Evolutionary conservation across 2,888 invertebrate genomes (phyloP).

Genomic region (Sinohyriopsis cumingii): DNA sequence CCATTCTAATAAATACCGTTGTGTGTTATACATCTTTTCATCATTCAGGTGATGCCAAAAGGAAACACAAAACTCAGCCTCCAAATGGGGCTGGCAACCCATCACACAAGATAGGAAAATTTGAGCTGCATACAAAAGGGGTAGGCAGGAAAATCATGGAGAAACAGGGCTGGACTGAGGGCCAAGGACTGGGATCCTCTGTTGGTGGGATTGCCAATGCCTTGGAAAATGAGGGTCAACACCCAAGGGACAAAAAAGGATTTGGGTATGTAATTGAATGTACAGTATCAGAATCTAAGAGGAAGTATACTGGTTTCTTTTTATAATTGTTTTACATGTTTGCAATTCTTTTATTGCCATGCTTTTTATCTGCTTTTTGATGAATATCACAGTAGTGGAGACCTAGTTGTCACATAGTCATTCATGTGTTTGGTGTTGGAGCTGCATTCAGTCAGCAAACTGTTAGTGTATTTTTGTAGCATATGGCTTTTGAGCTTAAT

Average conservation of each 20-base stretch:
- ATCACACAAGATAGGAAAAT: conserved; percentile 66
- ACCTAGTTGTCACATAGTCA: background rate
- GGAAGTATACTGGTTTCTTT: background rate
- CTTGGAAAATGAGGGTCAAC: conserved; percentile 67
- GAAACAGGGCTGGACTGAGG: conserved; percentile 75
- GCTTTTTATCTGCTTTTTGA: background rate
- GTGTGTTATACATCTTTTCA: background rate
- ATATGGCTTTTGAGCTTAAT: too few relatives aligned
- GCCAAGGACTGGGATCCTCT: conserved; percentile 73
- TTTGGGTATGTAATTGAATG: conserved; percentile 54
- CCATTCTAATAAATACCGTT: too few relatives aligned
- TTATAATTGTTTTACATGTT: background rate
- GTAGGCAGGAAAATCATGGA: conserved; percentile 73
- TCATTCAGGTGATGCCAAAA: conserved; percentile 34
- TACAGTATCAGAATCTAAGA: background rate
- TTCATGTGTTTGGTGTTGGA: background rate
- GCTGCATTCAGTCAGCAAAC: background rate
- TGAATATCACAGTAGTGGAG: too few relatives aligned
- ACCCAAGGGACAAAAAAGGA: conserved; percentile 59
- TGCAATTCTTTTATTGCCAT: too few relatives aligned
- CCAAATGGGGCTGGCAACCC: conserved; percentile 5
- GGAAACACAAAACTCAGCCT: conserved; percentile 15
- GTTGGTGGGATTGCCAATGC: conserved; percentile 68
- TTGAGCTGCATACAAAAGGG: conserved; percentile 73
- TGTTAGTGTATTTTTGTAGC: too few relatives aligned